Conservation (phyloP, 2,113 vertebrate species). For the Lynx canadensis region DNA sequence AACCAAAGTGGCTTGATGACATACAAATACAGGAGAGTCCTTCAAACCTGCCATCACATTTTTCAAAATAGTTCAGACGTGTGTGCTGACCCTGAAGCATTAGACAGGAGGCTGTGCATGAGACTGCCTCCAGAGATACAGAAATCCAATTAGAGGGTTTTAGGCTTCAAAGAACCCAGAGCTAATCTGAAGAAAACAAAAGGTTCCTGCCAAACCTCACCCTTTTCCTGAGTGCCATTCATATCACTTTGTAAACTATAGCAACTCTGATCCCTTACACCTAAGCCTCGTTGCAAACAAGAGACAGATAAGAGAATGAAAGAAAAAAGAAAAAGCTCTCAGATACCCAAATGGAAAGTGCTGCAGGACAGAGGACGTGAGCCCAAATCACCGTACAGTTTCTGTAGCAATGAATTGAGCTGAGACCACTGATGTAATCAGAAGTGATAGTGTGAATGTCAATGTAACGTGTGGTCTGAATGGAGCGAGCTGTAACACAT, state of each 20-base stretch:
- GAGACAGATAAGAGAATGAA: conserved; percentile 1
- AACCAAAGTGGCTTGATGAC: background rate
- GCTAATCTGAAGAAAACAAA: conserved; percentile 22
- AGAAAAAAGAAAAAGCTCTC: conserved; percentile 20
- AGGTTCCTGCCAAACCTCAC: background rate
- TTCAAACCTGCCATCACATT: background rate
- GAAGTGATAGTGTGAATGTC: background rate
- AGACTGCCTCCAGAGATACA: background rate
- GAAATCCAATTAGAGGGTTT: background rate
- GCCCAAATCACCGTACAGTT: background rate
- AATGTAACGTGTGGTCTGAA: background rate
- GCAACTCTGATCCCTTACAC: background rate
- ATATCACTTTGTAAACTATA: background rate
- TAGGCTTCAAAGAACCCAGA: conserved; percentile 9
- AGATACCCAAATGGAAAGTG: background rate
- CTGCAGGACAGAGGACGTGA: background rate
- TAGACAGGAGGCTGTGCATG: background rate
- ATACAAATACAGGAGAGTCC: background rate
- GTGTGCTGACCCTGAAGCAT: background rate
- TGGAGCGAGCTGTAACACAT: background rate
- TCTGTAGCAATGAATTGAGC: background rate
- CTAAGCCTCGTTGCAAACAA: background rate
- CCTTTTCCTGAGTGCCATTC: background rate
- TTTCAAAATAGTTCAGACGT: background rate
- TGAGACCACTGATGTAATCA: background rate